Evolutionary conservation across 2,113 vertebrate genomes (phyloP).

Genomic region (Actenoides hombroni): DNA sequence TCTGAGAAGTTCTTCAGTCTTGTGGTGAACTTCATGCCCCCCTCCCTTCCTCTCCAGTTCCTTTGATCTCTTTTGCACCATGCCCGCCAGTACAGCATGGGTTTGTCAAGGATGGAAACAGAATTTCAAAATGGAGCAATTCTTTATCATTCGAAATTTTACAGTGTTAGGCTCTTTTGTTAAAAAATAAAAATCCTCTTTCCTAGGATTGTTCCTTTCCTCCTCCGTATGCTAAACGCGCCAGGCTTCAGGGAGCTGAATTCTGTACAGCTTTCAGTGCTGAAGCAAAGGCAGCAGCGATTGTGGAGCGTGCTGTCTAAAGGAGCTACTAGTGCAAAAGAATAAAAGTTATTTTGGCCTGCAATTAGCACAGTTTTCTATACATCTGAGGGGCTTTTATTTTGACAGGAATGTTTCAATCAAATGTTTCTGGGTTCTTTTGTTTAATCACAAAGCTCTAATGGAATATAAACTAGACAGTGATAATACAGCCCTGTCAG

Average conservation of each 20-base stretch:
- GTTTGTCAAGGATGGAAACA: conserved; percentile 2
- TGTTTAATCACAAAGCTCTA: not conserved
- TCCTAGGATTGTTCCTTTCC: not conserved
- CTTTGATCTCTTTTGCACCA: not conserved
- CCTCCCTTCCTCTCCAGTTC: not conserved
- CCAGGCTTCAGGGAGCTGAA: not conserved
- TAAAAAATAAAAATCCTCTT: not conserved
- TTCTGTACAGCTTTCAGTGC: not conserved
- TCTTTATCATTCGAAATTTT: conserved; percentile 4
- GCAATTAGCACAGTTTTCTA: not conserved
- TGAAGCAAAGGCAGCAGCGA: not conserved
- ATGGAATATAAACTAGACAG: not conserved
- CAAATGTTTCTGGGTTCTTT: not conserved
- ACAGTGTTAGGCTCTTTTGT: conserved; percentile 1
- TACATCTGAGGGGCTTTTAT: not conserved
- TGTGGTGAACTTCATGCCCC: conserved; percentile 1
- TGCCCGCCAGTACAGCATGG: not conserved
- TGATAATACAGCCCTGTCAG: not conserved
- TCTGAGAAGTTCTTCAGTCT: not conserved
- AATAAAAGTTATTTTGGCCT: not conserved
- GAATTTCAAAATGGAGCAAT: not conserved
- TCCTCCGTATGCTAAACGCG: not conserved
- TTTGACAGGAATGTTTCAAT: not conserved
- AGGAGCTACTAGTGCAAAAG: not conserved
- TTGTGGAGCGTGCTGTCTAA: not conserved